These are phyloP conservation scores for Parauchenoglanis ngamensis DNA, from an alignment of 2,797 vertebrate species.

Conservation along the genomic window DNA sequence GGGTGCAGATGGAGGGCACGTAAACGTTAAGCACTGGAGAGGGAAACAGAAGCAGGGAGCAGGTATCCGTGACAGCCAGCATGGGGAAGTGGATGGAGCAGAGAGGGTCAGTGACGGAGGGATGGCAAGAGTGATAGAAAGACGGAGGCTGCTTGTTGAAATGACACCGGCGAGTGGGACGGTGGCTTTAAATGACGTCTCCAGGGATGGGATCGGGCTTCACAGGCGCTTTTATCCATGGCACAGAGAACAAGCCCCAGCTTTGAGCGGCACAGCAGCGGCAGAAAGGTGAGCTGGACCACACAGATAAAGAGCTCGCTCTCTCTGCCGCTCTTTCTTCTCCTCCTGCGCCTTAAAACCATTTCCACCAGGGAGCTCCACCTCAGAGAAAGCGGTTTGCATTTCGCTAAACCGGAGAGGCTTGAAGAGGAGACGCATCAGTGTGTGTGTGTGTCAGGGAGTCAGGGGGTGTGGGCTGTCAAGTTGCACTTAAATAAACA, in stretches of 20 bases:
- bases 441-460: conserved; percentile 12
- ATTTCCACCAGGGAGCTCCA: conserved; percentile 70
- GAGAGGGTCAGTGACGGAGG: conserved; percentile 49
- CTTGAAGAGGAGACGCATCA: conserved; percentile 29
- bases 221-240: conserved; percentile 83
- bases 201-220: conserved; percentile 87
- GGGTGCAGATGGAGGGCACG: conserved; percentile 40
- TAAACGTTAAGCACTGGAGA: conserved; percentile 11
- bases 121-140: conserved; percentile 45
- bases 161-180: conserved; percentile 61
- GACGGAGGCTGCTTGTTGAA: conserved; percentile 58
- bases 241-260: conserved; percentile 81
- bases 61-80: conserved; percentile 35
- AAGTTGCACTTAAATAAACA: conserved; percentile 2
- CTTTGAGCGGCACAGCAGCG: conserved; percentile 76
- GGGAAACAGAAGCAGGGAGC: conserved; percentile 42
- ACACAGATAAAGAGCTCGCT: conserved; percentile 92
- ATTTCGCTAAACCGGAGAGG: conserved; percentile 45
- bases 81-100: conserved; percentile 27
- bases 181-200: conserved; percentile 81
- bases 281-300: conserved; percentile 85
- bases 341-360: conserved; percentile 58
- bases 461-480: background rate
- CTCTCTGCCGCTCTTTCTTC: conserved; percentile 76
- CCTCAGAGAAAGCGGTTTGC: conserved; percentile 60